These are phyloP conservation scores for Julus scandinavius DNA, from an alignment of 2,888 invertebrate species.

Conservation along the genomic window DNA sequence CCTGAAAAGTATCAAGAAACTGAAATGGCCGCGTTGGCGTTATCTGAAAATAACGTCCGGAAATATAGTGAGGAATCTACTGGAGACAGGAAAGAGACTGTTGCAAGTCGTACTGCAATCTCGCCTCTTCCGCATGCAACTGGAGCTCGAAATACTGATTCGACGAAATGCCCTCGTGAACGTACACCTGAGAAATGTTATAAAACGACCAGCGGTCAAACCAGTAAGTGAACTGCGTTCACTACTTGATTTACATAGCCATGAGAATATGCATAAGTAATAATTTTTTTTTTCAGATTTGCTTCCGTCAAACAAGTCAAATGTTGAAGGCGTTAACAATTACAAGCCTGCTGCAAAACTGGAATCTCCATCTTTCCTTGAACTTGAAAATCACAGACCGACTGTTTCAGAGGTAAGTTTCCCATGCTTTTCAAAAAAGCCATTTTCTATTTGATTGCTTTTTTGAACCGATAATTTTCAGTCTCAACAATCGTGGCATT, in stretches of 20 bases:
- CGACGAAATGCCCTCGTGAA: not conserved
- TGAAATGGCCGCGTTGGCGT: too few species aligned
- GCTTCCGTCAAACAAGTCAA: not conserved
- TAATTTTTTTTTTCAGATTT: not conserved
- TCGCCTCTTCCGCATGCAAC: not conserved
- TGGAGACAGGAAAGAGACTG: not conserved
- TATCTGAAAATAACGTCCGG: too few species aligned
- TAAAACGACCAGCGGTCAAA: not conserved
- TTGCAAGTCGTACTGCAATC: not conserved
- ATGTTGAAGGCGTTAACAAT: too few species aligned
- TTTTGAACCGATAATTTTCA: too few species aligned
- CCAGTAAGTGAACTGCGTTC: not conserved
- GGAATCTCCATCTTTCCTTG: not conserved
- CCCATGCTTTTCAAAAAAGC: too few species aligned
- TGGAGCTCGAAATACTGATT: not conserved
- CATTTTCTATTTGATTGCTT: too few species aligned
- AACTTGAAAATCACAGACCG: too few species aligned
- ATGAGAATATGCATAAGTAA: not conserved
- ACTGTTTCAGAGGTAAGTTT: too few species aligned
- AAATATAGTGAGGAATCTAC: too few species aligned
- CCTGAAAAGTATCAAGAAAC: too few species aligned
- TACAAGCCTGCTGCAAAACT: not conserved
- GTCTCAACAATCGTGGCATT: too few species aligned
- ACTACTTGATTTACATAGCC: not conserved
- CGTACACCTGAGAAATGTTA: not conserved